A percentile compares a stretch with the other conserved stretches of the same genome.
Conservation (phyloP, 2,797 vertebrate genomes). For the Morelia viridis region DNA sequence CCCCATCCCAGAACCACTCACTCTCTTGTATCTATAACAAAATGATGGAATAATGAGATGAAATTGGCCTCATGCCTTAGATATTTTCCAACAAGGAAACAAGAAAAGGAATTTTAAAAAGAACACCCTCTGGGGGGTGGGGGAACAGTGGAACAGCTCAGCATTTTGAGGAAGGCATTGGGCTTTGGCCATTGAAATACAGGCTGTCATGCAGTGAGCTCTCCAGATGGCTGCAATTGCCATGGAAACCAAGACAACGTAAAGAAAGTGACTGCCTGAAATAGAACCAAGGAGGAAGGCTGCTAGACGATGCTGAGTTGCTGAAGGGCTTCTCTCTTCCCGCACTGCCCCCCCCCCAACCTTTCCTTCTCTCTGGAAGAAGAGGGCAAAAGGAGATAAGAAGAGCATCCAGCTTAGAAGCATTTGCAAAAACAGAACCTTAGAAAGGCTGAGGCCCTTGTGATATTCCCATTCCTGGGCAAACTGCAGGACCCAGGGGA, state of each 20-base stretch:
- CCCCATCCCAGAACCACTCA: background rate
- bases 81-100: background rate
- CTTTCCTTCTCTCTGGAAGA: background rate
- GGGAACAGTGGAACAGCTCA: background rate
- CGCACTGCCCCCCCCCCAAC: background rate
- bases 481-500: background rate
- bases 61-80: background rate
- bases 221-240: constrained; percentile 20
- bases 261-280: background rate
- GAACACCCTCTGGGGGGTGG: background rate
- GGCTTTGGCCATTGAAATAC: background rate
- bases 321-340: background rate
- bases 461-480: background rate
- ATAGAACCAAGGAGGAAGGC: background rate
- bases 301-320: background rate
- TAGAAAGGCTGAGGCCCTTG: background rate
- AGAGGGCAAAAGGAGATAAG: background rate
- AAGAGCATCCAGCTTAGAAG: background rate
- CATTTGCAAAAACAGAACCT: background rate
- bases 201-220: background rate
- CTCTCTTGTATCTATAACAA: background rate
- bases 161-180: background rate
- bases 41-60: background rate
- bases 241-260: constrained; percentile 6
- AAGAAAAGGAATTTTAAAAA: background rate